Percentiles rank a stretch among this genome's conserved stretches.
Conservation (phyloP, 2,888 invertebrate genomes). For the Pollenia angustigena region DNA sequence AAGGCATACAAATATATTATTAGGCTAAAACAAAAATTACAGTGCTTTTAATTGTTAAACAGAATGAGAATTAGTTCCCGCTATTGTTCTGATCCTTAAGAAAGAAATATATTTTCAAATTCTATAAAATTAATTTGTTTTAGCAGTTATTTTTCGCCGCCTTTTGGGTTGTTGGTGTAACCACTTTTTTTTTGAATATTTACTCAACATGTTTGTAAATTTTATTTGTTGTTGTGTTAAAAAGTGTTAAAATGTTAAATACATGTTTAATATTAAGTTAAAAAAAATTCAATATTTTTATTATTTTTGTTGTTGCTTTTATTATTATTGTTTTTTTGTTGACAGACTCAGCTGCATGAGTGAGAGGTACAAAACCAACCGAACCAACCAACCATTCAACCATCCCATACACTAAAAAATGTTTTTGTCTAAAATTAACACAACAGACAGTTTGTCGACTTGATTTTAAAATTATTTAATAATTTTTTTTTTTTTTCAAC, state of each 20-base stretch:
- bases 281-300: background rate
- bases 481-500: conserved; percentile 33
- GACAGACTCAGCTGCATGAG: conserved; percentile 40
- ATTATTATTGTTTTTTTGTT: background rate
- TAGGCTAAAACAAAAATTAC: too few species aligned
- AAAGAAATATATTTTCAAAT: too few species aligned
- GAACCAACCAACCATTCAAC: conserved; percentile 17
- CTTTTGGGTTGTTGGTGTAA: background rate
- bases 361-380: conserved; percentile 30
- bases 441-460: conserved; percentile 72
- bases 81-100: too few species aligned
- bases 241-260: conserved; percentile 55
- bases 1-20: too few species aligned
- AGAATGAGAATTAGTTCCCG: too few species aligned
- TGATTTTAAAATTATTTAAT: conserved; percentile 48
- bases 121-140: too few species aligned
- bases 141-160: background rate
- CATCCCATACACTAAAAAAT: conserved; percentile 33
- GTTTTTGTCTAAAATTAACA: conserved; percentile 43
- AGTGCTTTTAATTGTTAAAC: too few species aligned
- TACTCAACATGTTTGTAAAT: conserved; percentile 15
- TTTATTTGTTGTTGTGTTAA: conserved; percentile 17
- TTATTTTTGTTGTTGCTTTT: background rate
- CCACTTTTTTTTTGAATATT: background rate
- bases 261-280: conserved; percentile 25